Evolutionary conservation across 2,888 invertebrate species (phyloP), one percentile per base, ranked within the genome.

Genomic region (Anthoptus insignis): DNA sequence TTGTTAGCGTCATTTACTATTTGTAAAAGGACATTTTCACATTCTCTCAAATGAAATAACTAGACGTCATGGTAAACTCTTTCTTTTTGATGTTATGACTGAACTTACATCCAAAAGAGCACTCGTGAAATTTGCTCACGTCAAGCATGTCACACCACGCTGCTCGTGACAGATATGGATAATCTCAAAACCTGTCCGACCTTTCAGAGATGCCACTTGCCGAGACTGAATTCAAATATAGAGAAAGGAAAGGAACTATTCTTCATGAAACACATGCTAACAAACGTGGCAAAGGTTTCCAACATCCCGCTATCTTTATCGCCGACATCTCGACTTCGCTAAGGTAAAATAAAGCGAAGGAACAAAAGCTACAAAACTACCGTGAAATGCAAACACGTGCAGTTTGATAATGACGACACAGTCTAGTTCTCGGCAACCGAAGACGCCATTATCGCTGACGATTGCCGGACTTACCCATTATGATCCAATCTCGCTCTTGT

Each of bases 401-500:
- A 71, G 57, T 58, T 70, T 71, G 66, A 72, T 68, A 69, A 75
- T 82, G 81, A 81, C 79, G 83, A 81, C 81, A 83, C 82, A 86
- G 76, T 82, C 83, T 82, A 84, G 78, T 87, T 83, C 79, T 75
- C 81, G 77, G 70, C 73, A 65, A 74, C 78, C 78, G 77, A 75
- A 78, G 73, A 78, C 78, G 77, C 68, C 64, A 76, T 75, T 75
- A 75, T 66, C 73, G 71, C 67, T 71, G 70, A 75, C 74, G 76
- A 77, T 81, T 83, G 82, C 80, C 82, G 80, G 86, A 85, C 82
- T 88, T 87, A 83, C 75, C 81, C 80, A 87, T 85, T 87, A 85
- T 87, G 88, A 89, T 88, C 82, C 83, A 88, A 89, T 87, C 84
- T 84, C 75, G 79, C 73, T 81, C 78, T 80, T 84, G 84, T 86